Conservation (phyloP, 2,797 vertebrate species). For the Micrastur ruficollis region DNA sequence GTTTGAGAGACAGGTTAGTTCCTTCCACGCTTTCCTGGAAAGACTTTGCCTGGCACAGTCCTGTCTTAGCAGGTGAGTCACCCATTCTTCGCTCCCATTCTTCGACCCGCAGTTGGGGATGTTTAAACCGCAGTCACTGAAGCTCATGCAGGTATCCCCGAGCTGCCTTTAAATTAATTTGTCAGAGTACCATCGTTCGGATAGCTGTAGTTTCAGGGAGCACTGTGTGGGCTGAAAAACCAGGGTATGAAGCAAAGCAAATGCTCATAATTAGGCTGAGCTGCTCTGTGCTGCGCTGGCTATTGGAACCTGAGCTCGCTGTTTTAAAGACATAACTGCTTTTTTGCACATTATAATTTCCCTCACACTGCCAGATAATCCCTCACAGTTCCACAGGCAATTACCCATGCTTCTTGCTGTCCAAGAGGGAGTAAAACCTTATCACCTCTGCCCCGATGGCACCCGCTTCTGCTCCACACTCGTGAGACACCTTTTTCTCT, state of each 20-base stretch:
- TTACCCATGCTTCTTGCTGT: slow-evolving; percentile 28
- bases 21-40: slow-evolving; percentile 42
- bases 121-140: background rate
- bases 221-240: slow-evolving; percentile 8
- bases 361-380: slow-evolving; percentile 44
- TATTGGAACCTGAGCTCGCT: background rate
- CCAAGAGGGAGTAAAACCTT: slow-evolving; percentile 55
- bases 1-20: background rate
- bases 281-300: background rate
- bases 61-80: slow-evolving; percentile 9
- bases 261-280: slow-evolving; percentile 4
- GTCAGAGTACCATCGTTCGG: background rate
- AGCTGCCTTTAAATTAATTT: slow-evolving; percentile 53
- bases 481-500: background rate
- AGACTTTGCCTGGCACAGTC: slow-evolving; percentile 32
- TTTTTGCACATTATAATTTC: slow-evolving; percentile 9
- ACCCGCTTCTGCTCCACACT: background rate
- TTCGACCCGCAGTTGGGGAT: background rate
- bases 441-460: slow-evolving; percentile 30
- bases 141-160: background rate
- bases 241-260: slow-evolving; percentile 7
- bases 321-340: background rate
- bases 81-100: background rate
- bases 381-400: slow-evolving; percentile 38
- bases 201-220: background rate